Conservation (phyloP, 1,140 invertebrate genomes). For the Ditylenchus dipsaci region DNA sequence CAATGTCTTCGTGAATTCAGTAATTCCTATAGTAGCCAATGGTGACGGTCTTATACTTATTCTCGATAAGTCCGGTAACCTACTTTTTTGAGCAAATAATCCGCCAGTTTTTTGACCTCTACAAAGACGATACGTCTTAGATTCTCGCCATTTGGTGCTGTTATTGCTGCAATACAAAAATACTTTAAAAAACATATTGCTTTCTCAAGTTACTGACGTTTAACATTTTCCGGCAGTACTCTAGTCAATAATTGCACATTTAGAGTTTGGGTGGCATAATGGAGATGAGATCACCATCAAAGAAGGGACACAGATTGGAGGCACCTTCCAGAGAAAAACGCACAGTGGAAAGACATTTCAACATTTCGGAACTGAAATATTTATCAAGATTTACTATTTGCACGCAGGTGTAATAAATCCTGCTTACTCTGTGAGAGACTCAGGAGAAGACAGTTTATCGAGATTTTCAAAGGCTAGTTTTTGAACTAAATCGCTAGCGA, state of each 20-base stretch:
- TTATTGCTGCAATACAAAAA: constrained; percentile 10
- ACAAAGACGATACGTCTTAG: constrained; percentile 63
- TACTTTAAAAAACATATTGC: neutral
- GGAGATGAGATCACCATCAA: constrained; percentile 37
- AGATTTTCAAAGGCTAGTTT: constrained; percentile 66
- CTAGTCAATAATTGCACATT: constrained; percentile 18
- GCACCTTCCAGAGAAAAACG: constrained; percentile 32
- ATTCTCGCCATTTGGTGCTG: constrained; percentile 41
- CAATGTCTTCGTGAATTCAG: too few species aligned
- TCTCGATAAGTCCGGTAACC: too few species aligned
- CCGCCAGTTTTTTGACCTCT: constrained; percentile 63
- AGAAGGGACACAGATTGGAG: constrained; percentile 38
- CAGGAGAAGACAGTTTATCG: constrained; percentile 62
- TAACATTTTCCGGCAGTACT: constrained; percentile 13
- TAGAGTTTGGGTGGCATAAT: constrained; percentile 19
- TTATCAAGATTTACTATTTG: constrained; percentile 3
- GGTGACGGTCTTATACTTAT: too few species aligned
- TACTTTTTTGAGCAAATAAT: constrained; percentile 63
- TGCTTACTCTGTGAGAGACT: constrained; percentile 47
- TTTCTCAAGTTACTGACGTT: constrained; percentile 6
- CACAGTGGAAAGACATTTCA: constrained; percentile 44
- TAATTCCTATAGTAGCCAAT: too few species aligned
- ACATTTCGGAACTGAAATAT: constrained; percentile 38
- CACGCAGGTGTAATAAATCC: too few species aligned
- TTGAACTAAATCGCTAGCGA: constrained; percentile 65